Base-by-base conservation (phyloP, 2,797 vertebrate species). In the Remorina albescens region DNA sequence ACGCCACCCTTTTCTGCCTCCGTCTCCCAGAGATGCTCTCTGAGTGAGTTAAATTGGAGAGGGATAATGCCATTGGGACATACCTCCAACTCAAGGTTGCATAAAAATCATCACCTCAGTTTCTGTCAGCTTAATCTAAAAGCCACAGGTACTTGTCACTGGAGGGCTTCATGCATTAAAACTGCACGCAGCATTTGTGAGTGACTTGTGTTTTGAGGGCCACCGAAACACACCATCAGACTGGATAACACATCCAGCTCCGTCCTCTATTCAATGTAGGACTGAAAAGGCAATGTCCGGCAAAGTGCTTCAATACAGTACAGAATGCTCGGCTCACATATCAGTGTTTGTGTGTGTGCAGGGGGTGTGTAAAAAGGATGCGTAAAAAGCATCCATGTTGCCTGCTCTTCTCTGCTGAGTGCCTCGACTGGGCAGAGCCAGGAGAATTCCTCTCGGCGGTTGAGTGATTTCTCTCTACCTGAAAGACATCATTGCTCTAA, bases 81-180 rank as follows among this genome's bases (percentile, higher is more conserved):
- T 37, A 62, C 66, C 70, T 75, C 84, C 76, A 56, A 85, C 83
- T 79, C 75, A 66, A 49, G 68, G 65, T 66, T 65, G 76, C 69
- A 80, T 77, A 53, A 78, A 86, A 86, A 80, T 81, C 23, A 26
- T 87, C 81, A 83, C 71, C 78, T 70, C 71, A 70, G 56, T 49
- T 63, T 76, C 74, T 75, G 83, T 88, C 62, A 84, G 58, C 53
- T 34, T 73, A 34, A 82, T 82, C 58, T 79, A 71, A 84, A 84
- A 87, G 76, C 75, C 64, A 64, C 37, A 60, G 81, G 69, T 80
- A 65, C 47, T 58, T 56, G 73, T 54, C 37, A 51, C 57, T 34
- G 76, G 75, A 23, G 63, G 15, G 61, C 56, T 58, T 65, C 13
- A 37, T 39, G 50, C 53, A 80, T 80, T 67, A 70, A 69, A 78